These are phyloP conservation scores for Leptogaster cylindrica DNA, from an alignment of 2,888 invertebrate genomes.

Conservation along the genomic window DNA sequence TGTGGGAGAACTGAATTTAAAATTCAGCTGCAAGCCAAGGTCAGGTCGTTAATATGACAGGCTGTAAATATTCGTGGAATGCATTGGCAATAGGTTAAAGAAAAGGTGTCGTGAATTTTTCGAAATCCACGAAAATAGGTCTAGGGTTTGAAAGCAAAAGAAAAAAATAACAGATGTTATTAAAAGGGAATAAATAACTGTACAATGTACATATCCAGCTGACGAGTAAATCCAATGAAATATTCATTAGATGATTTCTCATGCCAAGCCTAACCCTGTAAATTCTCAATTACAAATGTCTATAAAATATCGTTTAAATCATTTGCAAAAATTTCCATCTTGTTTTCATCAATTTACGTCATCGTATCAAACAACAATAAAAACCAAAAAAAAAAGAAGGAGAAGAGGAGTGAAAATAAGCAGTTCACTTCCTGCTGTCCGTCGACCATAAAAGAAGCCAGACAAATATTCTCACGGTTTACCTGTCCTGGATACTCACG, in stretches of 20 bases:
- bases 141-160: conserved; percentile 10
- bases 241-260: neutral
- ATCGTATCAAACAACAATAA: too few species aligned
- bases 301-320: too few species aligned
- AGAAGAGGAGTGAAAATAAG: neutral
- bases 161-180: too few species aligned
- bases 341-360: too few species aligned
- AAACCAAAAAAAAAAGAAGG: too few species aligned
- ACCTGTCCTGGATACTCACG: neutral
- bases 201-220: too few species aligned
- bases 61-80: conserved; percentile 15
- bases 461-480: neutral
- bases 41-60: conserved; percentile 11
- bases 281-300: too few species aligned
- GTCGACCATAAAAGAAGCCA: neutral
- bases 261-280: too few species aligned
- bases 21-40: conserved; percentile 14
- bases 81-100: conserved; percentile 2
- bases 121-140: conserved; percentile 16
- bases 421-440: neutral
- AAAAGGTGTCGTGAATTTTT: conserved; percentile 5
- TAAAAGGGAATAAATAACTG: too few species aligned
- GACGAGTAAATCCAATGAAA: conserved; percentile 14
- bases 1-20: conserved; percentile 10
- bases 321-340: too few species aligned